These are phyloP conservation scores for Silurus meridionalis DNA, from an alignment of 2,113 vertebrate genomes.

Conservation along the genomic window DNA sequence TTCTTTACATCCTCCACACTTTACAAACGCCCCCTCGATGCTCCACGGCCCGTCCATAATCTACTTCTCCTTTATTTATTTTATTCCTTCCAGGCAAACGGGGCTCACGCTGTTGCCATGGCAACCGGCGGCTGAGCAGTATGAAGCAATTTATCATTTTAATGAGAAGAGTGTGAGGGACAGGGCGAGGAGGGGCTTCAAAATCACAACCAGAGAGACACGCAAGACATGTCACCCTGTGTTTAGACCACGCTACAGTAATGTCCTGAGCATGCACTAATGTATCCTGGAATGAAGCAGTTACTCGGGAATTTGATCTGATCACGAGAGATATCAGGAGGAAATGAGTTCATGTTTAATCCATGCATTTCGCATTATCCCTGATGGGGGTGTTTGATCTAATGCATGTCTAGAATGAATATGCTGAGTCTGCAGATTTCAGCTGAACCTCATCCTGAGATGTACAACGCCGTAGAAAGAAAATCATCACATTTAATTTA, in stretches of 20 bases:
- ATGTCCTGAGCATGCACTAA: neutral
- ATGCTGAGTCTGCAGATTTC: neutral
- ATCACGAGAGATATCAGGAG: neutral
- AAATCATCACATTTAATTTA: neutral
- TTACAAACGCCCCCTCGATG: slow-evolving; percentile 3
- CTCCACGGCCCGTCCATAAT: neutral
- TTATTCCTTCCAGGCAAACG: slow-evolving; percentile 41
- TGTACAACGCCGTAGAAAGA: neutral
- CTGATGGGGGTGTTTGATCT: neutral
- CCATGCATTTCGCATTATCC: neutral
- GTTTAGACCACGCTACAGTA: neutral
- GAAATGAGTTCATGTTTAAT: neutral
- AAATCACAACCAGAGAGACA: slow-evolving; percentile 26
- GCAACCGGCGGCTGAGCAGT: slow-evolving; percentile 53
- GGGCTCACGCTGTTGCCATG: slow-evolving; percentile 62
- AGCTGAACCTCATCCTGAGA: neutral
- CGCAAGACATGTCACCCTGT: neutral
- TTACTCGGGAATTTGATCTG: neutral
- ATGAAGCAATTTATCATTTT: slow-evolving; percentile 62
- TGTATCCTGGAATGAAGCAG: neutral
- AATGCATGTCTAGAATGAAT: neutral
- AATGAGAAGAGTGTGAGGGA: slow-evolving; percentile 48
- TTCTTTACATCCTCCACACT: slow-evolving; percentile 3
- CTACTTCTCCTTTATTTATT: slow-evolving; percentile 49
- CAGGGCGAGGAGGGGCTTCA: slow-evolving; percentile 11